These are phyloP conservation scores for Byasa hedistus DNA, from an alignment of 2,888 invertebrate genomes.

Conservation along the genomic window DNA sequence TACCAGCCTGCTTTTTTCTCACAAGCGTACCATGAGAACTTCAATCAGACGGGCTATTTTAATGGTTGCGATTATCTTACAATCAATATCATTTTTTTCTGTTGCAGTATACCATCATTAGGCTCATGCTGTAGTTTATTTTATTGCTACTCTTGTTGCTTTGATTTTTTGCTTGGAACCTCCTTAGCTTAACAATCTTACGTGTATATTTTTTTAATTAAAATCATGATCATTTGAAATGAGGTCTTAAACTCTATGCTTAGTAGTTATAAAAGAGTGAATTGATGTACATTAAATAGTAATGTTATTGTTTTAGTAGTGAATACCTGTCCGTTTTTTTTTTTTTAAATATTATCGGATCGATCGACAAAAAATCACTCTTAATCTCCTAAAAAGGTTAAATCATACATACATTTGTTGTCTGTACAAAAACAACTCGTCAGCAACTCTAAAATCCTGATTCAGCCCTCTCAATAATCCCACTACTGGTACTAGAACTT, in stretches of 20 bases:
- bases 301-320: background rate
- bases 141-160: constrained; percentile 37
- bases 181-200: constrained; percentile 31
- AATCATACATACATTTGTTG: no score
- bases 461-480: no score
- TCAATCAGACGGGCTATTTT: constrained; percentile 67
- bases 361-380: no score
- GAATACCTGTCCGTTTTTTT: no score
- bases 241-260: no score
- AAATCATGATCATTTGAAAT: no score
- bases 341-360: no score
- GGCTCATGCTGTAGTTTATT: constrained; percentile 35
- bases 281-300: background rate
- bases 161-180: constrained; percentile 16
- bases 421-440: no score
- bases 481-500: no score
- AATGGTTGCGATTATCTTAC: constrained; percentile 59
- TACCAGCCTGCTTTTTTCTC: constrained; percentile 43
- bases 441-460: no score
- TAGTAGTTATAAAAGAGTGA: background rate
- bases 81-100: constrained; percentile 55
- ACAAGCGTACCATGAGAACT: constrained; percentile 62
- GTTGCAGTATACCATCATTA: constrained; percentile 49
- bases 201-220: constrained; percentile 4
- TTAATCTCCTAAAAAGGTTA: no score